phyloP scores from a whole-genome alignment of 2,113 vertebrate species.

The Amphilophus citrinellus region DNA sequence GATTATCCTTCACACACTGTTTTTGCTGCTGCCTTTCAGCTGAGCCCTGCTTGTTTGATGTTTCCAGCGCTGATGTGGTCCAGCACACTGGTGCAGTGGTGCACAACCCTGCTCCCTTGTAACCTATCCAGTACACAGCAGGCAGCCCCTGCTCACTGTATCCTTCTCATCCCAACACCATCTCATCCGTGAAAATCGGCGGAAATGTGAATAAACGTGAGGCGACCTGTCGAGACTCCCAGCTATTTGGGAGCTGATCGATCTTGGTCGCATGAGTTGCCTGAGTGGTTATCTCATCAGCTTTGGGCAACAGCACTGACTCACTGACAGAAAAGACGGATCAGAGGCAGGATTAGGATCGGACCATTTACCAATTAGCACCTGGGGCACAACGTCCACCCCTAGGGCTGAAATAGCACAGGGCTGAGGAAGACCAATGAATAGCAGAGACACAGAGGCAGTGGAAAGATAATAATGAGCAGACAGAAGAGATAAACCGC shows the following conservation, averaged over 20 bases:
- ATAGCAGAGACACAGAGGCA: conserved; percentile 32
- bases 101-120: conserved; percentile 9
- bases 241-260: background rate
- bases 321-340: conserved; percentile 5
- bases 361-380: conserved; percentile 60
- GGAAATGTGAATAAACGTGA: conserved; percentile 32
- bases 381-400: conserved; percentile 11
- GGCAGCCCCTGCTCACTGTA: conserved; percentile 3
- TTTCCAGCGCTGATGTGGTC: conserved; percentile 18
- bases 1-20: background rate
- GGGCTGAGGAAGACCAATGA: background rate
- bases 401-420: background rate
- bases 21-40: background rate
- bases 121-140: conserved; percentile 32
- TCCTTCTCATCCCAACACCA: background rate
- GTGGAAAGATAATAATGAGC: conserved; percentile 45
- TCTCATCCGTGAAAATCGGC: conserved; percentile 37
- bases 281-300: conserved; percentile 31
- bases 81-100: background rate
- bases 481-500: conserved; percentile 15
- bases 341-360: conserved; percentile 47
- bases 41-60: background rate
- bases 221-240: conserved; percentile 1
- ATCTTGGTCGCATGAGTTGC: conserved; percentile 17
- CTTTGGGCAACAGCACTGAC: conserved; percentile 8